Evolutionary conservation across 1,140 invertebrate species (phyloP).

Genomic region (Laupala kohalensis): DNA sequence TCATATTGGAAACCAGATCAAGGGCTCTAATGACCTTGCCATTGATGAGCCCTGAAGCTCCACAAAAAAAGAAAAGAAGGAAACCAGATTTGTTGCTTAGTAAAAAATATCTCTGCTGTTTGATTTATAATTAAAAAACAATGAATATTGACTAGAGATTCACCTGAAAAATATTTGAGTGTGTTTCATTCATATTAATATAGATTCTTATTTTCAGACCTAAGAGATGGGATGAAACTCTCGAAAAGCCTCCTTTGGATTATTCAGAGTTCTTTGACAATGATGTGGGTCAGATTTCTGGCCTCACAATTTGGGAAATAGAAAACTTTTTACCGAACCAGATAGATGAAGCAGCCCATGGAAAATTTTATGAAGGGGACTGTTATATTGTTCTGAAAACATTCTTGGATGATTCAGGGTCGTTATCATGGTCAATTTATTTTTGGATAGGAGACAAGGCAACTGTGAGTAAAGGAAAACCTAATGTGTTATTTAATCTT

Average conservation of each 20-base stretch:
- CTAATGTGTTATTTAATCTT: neutral
- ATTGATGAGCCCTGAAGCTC: too few species aligned
- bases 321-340: conserved; percentile 97
- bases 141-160: too few species aligned
- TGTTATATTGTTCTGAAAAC: conserved; percentile 98
- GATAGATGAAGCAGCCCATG: conserved; percentile 80
- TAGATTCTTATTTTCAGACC: conserved; percentile 38
- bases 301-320: conserved; percentile 91
- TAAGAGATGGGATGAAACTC: conserved; percentile 81
- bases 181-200: conserved; percentile 3
- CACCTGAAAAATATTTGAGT: conserved; percentile 8
- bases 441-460: conserved; percentile 98
- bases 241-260: conserved; percentile 92
- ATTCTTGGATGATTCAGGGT: conserved; percentile 68
- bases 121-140: too few species aligned
- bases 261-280: conserved; percentile 99
- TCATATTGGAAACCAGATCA: too few species aligned
- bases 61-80: too few species aligned
- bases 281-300: conserved; percentile 83
- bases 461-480: conserved; percentile 46
- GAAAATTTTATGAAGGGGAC: conserved; percentile 98
- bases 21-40: too few species aligned
- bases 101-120: too few species aligned
- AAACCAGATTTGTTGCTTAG: too few species aligned
- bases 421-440: conserved; percentile 87